A percentile compares a stretch with the other conserved stretches of the same genome.
Evolutionary conservation across 1,140 invertebrate genomes (phyloP).

Genomic region (Pseudachorutes palmiensis): DNA sequence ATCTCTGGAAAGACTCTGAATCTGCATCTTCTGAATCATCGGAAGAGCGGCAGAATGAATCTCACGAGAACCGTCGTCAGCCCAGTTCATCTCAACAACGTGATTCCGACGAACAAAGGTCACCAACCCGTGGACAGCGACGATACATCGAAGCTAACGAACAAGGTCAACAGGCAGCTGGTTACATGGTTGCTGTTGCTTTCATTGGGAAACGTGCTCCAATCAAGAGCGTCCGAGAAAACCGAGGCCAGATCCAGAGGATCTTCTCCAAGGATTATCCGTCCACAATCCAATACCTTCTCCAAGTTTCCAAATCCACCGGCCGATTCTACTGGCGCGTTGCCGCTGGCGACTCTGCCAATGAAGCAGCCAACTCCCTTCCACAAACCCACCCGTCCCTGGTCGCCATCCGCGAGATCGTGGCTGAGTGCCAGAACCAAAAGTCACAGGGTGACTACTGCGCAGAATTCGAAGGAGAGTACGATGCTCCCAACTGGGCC

Average conservation of each 20-base stretch:
- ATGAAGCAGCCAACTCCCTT: constrained; percentile 28
- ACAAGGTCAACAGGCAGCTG: neutral
- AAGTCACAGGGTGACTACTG: constrained; percentile 26
- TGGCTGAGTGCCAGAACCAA: constrained; percentile 21
- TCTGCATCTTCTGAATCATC: constrained; percentile 14
- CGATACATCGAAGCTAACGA: neutral
- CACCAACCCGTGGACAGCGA: neutral
- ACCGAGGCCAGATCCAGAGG: constrained; percentile 3
- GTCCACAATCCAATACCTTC: constrained; percentile 27
- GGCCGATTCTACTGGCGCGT: constrained; percentile 19
- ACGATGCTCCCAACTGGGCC: constrained; percentile 20
- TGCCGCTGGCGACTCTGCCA: constrained; percentile 30
- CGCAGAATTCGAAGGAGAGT: constrained; percentile 26
- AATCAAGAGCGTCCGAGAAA: constrained; percentile 13
- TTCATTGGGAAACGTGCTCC: constrained; percentile 28
- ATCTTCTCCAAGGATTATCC: constrained; percentile 17
- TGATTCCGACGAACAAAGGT: neutral
- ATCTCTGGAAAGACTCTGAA: constrained; percentile 5
- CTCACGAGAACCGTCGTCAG: neutral
- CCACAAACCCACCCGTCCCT: constrained; percentile 18
- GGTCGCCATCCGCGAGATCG: constrained; percentile 24
- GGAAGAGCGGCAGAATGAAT: constrained; percentile 12
- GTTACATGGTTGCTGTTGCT: constrained; percentile 21
- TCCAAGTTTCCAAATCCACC: constrained; percentile 11
- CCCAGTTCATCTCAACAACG: constrained; percentile 5